Evolutionary conservation across 2,888 invertebrate species (phyloP), one percentile per base, ranked within the genome.

Genomic region (Brachycybe producta): DNA sequence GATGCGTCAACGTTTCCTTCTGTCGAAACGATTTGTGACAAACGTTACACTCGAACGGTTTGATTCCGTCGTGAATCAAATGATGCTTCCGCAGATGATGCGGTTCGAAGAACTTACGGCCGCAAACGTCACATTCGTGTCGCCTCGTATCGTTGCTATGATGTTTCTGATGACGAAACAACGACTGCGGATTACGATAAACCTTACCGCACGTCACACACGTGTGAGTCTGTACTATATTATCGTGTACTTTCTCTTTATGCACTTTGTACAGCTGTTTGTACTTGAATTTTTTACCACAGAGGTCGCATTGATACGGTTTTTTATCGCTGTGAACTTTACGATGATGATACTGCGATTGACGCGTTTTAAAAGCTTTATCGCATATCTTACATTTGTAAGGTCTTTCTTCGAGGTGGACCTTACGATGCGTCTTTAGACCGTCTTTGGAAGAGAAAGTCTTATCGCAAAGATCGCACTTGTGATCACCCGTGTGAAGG

Each of bases 1-100:
- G n/a, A n/a, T n/a, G n/a, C n/a, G n/a, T n/a, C n/a, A n/a, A n/a
- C n/a, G n/a, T n/a, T n/a, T n/a, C n/a, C n/a, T n/a, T n/a, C 54
- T 67, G 67, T 59, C 63, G 62, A 54, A 67, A 67, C 5, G 58
- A 58, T 55, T 67, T 67, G 17, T 51, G 55, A 53, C 67, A 67
- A 46, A 61, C 57, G 28, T 58, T 53, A 57, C 67, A 67, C 51
- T 5, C 23, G 19, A 15, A 41, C 5, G 41, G 41, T 26, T 26
- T 41, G 8, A 15, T 21, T 8, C 24, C 41, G 7, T 21, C 23
- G 24, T 41, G 41, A 8, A 26, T 41, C 17, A 41, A 11, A 8
- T 15, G 21, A 41, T 41, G 41, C 5, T n/a, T 24, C 13, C 24
- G 5, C 41, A 41, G n/a, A 8, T 13, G 13, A 8, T 41, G 11